Evolutionary conservation across 2,113 vertebrate genomes (phyloP), one percentile per base, ranked within the genome.

Genomic region (Siphamia tubifer): DNA sequence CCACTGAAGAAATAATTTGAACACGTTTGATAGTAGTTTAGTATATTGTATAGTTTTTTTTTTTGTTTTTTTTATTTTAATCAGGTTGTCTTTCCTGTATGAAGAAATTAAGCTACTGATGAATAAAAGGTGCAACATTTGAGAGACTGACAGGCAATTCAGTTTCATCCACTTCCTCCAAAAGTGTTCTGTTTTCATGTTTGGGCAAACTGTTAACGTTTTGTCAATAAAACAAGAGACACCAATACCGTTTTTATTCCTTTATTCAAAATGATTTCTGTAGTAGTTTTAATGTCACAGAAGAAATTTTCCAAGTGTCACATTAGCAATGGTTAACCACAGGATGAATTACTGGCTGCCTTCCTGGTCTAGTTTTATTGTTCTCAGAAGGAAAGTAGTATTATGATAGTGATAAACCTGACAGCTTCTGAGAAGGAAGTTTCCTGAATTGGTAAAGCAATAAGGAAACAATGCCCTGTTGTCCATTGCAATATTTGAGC

Each of bases 151-250:
- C 5, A 39, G 36, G 17, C 49, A 28, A 31, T 25, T 28, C 16
- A 28, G 47, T 52, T 39, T 68, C 28, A 43, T 57, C 15, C 23
- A 44, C 27, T 65, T 27, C 30, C 19, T 38, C 30, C 21, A 64
- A 43, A 39, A 68, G 25, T 12, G 12, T 24, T 53, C 15, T 36
- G 53, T 77, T 62, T 70, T 80, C 1, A 51, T 51, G 24, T 76
- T 53, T 4, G 25, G 4, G 11, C 42, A 68, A 69, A 52, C 15
- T 25, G 6, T 51, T 51, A 5, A 28, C 19, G 44, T 80, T 85
- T 87, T 78, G 68, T 76, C 73, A 92, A 87, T 87, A 88, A 88
- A 89, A 85, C 2, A 0, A 45, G 48, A 63, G 1, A 49, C 7
- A 35, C 1, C 1, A 3, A 1, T 0, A 44, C 9, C 1, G 3